A percentile compares a stretch with the other conserved stretches of the same genome.
These are phyloP conservation scores for Brachypterus glaber DNA, from an alignment of 2,888 invertebrate genomes.

Conservation along the genomic window DNA sequence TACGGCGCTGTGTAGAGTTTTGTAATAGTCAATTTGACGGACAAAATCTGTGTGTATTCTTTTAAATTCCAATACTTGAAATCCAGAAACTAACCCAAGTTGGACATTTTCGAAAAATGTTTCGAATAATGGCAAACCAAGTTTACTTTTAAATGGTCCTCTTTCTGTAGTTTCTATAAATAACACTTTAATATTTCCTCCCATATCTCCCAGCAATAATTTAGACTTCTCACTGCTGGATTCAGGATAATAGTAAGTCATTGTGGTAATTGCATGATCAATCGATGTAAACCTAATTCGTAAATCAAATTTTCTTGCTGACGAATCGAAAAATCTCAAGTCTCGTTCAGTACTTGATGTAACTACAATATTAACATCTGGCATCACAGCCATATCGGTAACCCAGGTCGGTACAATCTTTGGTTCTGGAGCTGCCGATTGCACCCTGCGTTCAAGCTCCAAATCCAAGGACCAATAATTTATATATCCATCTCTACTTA, in stretches of 20 bases:
- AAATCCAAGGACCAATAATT: conserved; percentile 71
- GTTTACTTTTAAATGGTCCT: conserved; percentile 62
- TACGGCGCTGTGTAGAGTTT: conserved; percentile 55
- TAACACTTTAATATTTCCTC: conserved; percentile 58
- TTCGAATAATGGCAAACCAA: conserved; percentile 50
- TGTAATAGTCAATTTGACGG: conserved; percentile 59
- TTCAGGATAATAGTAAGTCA: conserved; percentile 53
- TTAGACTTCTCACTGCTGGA: conserved; percentile 50
- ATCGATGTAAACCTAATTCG: conserved; percentile 61
- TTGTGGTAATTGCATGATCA: conserved; percentile 47
- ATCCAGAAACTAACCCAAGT: conserved; percentile 29
- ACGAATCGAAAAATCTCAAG: conserved; percentile 70
- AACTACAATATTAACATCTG: conserved; percentile 69
- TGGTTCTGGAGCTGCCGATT: conserved; percentile 54
- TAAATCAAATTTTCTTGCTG: conserved; percentile 61
- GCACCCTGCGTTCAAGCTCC: conserved; percentile 52
- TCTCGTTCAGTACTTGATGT: conserved; percentile 70
- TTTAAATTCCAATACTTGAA: conserved; percentile 22
- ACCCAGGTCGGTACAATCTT: conserved; percentile 57
- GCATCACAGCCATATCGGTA: conserved; percentile 61
- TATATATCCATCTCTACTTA: conserved; percentile 66
- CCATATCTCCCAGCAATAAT: conserved; percentile 64
- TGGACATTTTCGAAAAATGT: conserved; percentile 45
- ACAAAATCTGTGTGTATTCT: conserved; percentile 36
- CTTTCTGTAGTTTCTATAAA: conserved; percentile 52